phyloP scores from a whole-genome alignment of 2,113 vertebrate species.

The Natator depressus region DNA sequence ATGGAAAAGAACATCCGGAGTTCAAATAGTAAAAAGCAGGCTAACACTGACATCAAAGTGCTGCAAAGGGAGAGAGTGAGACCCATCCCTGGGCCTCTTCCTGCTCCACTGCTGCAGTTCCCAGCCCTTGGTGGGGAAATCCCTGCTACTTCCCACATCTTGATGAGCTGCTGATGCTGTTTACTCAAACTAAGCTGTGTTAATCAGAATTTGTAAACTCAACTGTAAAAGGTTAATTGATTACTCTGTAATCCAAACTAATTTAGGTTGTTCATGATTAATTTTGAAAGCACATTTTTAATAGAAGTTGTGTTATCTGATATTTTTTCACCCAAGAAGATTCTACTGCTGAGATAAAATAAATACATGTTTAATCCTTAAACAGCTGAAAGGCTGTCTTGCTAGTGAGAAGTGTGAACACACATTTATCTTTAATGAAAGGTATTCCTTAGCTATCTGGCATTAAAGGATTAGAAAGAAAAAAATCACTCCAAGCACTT shows the following conservation, averaged over 20 bases:
- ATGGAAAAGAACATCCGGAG: not conserved
- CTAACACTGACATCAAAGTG: not conserved
- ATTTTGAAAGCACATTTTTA: not conserved
- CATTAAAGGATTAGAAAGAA: slow-evolving; percentile 1
- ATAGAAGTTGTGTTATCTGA: not conserved
- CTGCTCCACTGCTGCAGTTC: slow-evolving; percentile 6
- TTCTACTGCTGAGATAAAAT: not conserved
- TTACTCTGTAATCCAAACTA: not conserved
- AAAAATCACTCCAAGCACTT: not conserved
- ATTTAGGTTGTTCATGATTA: not conserved
- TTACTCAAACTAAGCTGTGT: not conserved
- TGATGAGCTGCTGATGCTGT: not conserved
- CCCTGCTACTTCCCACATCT: not conserved
- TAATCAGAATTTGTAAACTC: not conserved
- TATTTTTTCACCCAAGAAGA: not conserved
- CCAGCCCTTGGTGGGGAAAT: fast-evolving
- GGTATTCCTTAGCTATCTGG: slow-evolving; percentile 16
- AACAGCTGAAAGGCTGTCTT: slow-evolving; percentile 42
- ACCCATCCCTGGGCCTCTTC: not conserved
- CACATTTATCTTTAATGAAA: not conserved
- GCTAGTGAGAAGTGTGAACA: not conserved
- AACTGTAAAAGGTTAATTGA: not conserved
- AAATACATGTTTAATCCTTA: slow-evolving; percentile 10
- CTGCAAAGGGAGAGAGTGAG: not conserved
- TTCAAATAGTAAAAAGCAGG: not conserved